Percentiles rank a stretch among this genome's conserved stretches.
These are phyloP conservation scores for Azorinus chamasolen DNA, from an alignment of 2,888 invertebrate genomes.

Conservation along the genomic window DNA sequence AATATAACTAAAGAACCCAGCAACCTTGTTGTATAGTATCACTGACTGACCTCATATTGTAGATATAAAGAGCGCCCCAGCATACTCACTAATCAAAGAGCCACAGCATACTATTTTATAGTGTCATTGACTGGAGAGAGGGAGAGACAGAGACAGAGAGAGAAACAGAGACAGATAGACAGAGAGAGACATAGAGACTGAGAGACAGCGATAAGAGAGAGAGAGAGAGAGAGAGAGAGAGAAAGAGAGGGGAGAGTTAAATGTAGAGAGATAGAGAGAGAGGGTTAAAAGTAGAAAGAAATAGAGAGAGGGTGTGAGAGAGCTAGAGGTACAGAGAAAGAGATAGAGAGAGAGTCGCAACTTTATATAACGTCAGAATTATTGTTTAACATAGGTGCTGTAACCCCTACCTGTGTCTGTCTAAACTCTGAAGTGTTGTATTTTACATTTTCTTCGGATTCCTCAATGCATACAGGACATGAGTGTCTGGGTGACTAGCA, in stretches of 20 bases:
- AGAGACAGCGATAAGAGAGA: neutral
- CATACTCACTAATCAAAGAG: too few relatives aligned
- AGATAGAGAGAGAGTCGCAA: neutral
- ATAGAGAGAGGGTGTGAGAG: neutral
- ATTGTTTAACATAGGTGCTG: too few relatives aligned
- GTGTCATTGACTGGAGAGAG: neutral
- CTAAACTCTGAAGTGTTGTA: too few relatives aligned
- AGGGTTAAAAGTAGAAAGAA: neutral
- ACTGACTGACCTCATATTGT: too few relatives aligned
- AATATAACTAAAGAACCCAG: too few relatives aligned
- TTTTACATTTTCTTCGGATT: too few relatives aligned
- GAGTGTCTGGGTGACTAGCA: too few relatives aligned
- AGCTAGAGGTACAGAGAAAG: neutral
- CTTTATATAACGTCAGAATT: neutral
- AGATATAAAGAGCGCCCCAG: too few relatives aligned
- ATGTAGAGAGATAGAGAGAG: neutral
- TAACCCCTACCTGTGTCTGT: too few relatives aligned
- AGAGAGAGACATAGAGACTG: neutral
- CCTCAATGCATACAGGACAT: too few relatives aligned
- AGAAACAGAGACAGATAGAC: neutral
- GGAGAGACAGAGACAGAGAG: conserved; percentile 4
- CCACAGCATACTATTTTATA: too few relatives aligned
- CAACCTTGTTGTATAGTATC: too few relatives aligned
- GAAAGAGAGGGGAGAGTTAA: neutral
- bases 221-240: neutral